These are phyloP conservation scores for Drosophila limbata DNA, from an alignment of 2,888 invertebrate species.

Conservation along the genomic window DNA sequence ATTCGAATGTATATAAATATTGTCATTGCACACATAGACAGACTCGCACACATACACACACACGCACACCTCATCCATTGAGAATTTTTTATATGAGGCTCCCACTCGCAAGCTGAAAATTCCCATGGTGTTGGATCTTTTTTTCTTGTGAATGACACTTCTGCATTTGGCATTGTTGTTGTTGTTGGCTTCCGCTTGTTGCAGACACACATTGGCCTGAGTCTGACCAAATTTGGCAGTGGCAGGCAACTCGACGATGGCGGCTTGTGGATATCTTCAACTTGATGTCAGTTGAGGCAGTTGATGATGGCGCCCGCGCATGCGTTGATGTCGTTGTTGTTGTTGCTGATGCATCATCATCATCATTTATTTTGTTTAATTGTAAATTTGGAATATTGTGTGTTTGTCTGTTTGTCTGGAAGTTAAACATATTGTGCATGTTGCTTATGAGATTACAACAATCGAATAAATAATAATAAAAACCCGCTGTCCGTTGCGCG, in stretches of 20 bases:
- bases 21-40: constrained; percentile 20
- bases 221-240: constrained; percentile 76
- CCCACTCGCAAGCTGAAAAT: constrained; percentile 70
- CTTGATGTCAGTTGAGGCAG: constrained; percentile 55
- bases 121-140: constrained; percentile 72
- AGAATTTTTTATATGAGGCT: constrained; percentile 38
- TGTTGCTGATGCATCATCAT: constrained; percentile 59
- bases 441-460: constrained; percentile 73
- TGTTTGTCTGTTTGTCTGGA: constrained; percentile 10
- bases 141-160: constrained; percentile 54
- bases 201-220: constrained; percentile 55
- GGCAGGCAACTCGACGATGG: constrained; percentile 41
- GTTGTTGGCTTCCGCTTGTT: constrained; percentile 62
- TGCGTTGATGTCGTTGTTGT: constrained; percentile 56
- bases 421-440: constrained; percentile 69
- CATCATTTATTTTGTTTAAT: constrained; percentile 74
- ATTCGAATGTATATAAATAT: constrained; percentile 22
- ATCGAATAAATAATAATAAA: constrained; percentile 66
- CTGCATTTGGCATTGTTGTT: constrained; percentile 45
- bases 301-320: constrained; percentile 79
- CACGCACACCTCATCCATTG: constrained; percentile 53
- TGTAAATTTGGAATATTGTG: constrained; percentile 62
- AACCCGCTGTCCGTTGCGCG: constrained; percentile 24
- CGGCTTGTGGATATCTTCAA: constrained; percentile 47
- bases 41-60: constrained; percentile 4